Evolutionary conservation across 2,113 vertebrate genomes (phyloP).

Genomic region (Leucopternis melanops): DNA sequence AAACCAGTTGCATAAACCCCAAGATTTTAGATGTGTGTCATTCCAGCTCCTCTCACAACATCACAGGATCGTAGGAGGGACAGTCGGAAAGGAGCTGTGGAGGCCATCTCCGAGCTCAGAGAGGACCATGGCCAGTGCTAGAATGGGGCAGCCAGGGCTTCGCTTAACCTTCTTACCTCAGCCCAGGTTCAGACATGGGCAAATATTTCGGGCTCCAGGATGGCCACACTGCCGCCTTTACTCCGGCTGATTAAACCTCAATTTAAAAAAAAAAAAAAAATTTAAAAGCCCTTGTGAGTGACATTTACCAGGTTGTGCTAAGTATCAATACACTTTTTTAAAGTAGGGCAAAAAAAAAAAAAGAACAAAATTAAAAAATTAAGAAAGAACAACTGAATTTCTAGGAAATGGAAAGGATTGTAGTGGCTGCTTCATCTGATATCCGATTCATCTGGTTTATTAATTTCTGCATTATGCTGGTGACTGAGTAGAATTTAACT

Average conservation of each 20-base stretch:
- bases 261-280: background rate
- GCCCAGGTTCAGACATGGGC: background rate
- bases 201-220: background rate
- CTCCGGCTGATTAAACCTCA: background rate
- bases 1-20: background rate
- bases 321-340: background rate
- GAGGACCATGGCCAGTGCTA: background rate
- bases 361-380: rapidly evolving
- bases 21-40: background rate
- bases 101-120: background rate
- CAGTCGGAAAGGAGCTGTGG: background rate
- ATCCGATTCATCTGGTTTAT: background rate
- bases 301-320: background rate
- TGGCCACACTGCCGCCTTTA: background rate
- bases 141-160: background rate
- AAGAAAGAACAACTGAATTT: background rate
- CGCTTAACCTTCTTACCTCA: background rate
- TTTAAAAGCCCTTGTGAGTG: background rate
- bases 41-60: background rate
- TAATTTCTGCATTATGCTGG: background rate
- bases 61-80: too few relatives aligned
- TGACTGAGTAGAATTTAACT: background rate
- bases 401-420: background rate
- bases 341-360: background rate
- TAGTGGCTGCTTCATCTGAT: background rate